Conservation (phyloP, 1,140 invertebrate species). For the Arion vulgaris region DNA sequence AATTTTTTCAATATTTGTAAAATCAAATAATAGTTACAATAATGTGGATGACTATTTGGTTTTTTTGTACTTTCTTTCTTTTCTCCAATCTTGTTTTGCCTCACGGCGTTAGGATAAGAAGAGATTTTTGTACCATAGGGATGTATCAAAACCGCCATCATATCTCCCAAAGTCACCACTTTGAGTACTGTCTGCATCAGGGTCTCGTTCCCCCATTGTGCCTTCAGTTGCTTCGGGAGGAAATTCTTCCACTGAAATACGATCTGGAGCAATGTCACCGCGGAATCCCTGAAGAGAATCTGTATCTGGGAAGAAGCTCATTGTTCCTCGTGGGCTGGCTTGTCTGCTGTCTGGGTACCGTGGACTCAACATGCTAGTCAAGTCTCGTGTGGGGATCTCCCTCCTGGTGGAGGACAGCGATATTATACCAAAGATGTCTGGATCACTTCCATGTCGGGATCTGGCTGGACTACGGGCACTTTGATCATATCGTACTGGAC, state of each 20-base stretch:
- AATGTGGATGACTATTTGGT: too few relatives aligned
- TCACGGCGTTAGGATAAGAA: too few relatives aligned
- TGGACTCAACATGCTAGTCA: conserved; percentile 57
- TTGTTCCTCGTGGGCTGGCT: conserved; percentile 58
- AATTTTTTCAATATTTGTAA: too few relatives aligned
- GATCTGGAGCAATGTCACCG: conserved; percentile 31
- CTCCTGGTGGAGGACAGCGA: conserved; percentile 50
- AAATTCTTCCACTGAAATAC: conserved; percentile 32
- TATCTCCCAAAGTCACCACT: conserved; percentile 42
- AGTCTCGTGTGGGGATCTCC: conserved; percentile 53
- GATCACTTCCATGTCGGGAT: conserved; percentile 62
- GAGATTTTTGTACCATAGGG: too few relatives aligned
- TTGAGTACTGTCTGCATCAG: conserved; percentile 43
- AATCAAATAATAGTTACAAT: too few relatives aligned
- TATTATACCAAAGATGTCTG: conserved; percentile 59
- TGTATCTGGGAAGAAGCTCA: conserved; percentile 63
- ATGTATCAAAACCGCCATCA: conserved; percentile 33
- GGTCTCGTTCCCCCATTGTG: conserved; percentile 37
- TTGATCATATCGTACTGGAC: conserved; percentile 59
- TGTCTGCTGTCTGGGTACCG: conserved; percentile 59
- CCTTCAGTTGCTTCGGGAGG: conserved; percentile 36
- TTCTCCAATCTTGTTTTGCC: too few relatives aligned
- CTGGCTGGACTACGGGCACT: conserved; percentile 57
- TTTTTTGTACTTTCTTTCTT: too few relatives aligned
- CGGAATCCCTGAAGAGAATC: conserved; percentile 53